Percentiles rank a stretch among this genome's conserved stretches.
These are phyloP conservation scores for Ceyx margarethae DNA, from an alignment of 2,113 vertebrate genomes.

Conservation along the genomic window DNA sequence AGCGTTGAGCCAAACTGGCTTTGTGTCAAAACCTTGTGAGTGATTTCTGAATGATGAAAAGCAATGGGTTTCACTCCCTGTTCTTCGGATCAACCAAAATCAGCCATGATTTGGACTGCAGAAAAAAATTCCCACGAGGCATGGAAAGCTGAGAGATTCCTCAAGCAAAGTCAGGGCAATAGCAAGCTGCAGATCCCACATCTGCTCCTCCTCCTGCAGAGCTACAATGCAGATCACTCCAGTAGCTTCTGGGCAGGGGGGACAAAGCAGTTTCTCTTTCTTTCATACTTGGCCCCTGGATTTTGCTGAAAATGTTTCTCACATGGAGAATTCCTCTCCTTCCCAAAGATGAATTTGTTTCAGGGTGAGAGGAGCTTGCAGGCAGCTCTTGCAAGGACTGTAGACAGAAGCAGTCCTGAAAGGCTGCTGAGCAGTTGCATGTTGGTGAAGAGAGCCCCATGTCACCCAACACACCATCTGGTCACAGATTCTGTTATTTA, in stretches of 20 bases:
- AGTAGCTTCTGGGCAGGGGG: not conserved
- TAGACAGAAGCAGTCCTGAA: not conserved
- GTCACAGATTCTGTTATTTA: constrained; percentile 65
- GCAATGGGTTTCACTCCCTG: not conserved
- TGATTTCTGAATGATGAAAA: constrained; percentile 58
- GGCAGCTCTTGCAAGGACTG: not conserved
- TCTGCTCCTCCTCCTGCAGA: not conserved
- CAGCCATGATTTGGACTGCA: not conserved
- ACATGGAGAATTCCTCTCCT: not conserved
- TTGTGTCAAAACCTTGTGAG: constrained; percentile 48
- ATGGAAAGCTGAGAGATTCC: not conserved
- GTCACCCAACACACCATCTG: constrained; percentile 68
- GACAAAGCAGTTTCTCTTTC: not conserved
- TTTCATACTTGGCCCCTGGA: not conserved
- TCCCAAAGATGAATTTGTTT: not conserved
- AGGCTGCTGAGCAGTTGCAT: constrained; percentile 2
- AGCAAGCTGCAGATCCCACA: not conserved
- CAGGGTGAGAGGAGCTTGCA: not conserved
- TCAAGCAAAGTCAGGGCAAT: not conserved
- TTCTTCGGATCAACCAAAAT: constrained; percentile 22
- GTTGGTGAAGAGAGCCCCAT: constrained; percentile 42
- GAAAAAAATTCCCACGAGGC: not conserved
- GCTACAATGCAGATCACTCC: not conserved
- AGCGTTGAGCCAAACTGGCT: constrained; percentile 37
- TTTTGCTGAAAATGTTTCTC: not conserved